phyloP scores from a whole-genome alignment of 1,140 invertebrate genomes.

The Drosophila carrolli region DNA sequence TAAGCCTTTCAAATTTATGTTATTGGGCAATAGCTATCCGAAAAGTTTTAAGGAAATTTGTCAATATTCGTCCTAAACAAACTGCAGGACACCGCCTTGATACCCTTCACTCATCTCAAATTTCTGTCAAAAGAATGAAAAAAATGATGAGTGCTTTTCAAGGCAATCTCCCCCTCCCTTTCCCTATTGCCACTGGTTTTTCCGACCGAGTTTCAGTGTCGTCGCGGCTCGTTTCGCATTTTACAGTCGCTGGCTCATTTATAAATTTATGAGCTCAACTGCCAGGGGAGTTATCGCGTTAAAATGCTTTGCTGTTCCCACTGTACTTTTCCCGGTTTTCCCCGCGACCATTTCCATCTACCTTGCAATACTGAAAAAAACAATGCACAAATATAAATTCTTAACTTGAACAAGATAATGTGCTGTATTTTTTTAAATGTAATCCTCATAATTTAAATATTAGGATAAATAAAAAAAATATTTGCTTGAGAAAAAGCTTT shows the following conservation, averaged over 20 bases:
- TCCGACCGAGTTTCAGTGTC: slow-evolving; percentile 50
- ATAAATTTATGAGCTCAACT: slow-evolving; percentile 83
- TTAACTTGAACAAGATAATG: no score
- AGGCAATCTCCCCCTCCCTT: slow-evolving; percentile 35
- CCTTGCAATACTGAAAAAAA: slow-evolving; percentile 1
- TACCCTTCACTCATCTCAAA: slow-evolving; percentile 37
- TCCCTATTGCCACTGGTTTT: slow-evolving; percentile 35
- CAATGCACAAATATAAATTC: no score
- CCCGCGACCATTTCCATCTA: background rate
- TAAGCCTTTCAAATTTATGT: background rate
- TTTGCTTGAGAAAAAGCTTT: no score
- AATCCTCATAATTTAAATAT: no score
- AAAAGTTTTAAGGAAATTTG: slow-evolving; percentile 10
- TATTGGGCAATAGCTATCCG: slow-evolving; percentile 5
- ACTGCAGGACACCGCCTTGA: slow-evolving; percentile 20
- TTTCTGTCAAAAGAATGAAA: slow-evolving; percentile 43
- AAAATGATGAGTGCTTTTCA: slow-evolving; percentile 75
- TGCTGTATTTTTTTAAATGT: no score
- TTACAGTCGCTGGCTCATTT: slow-evolving; percentile 81
- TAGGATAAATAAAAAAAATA: no score
- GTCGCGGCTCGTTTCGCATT: slow-evolving; percentile 77
- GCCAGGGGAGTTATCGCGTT: slow-evolving; percentile 82
- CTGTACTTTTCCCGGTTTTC: slow-evolving; percentile 5
- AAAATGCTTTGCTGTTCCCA: slow-evolving; percentile 61
- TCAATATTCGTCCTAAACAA: slow-evolving; percentile 17